Base-by-base conservation (phyloP, 1,140 invertebrate species). In the Heterodera schachtii region DNA sequence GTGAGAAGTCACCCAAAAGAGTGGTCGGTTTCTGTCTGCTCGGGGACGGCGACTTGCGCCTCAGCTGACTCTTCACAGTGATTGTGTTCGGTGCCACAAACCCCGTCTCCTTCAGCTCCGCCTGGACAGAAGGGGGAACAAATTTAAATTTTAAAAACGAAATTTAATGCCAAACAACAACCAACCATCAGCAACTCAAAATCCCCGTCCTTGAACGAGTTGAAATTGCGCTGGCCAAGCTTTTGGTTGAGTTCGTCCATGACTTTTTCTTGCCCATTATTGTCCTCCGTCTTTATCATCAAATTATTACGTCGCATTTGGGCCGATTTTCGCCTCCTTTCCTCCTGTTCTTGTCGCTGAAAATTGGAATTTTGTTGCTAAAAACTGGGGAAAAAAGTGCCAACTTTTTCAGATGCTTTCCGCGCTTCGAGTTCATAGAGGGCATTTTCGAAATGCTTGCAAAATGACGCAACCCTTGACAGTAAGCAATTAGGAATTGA, bases 381-480 rank as follows among this genome's bases (percentile, higher is more conserved):
- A n/a, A 5, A 16, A 4, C 19, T 16, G 11, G 19, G 19, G 57
- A 9, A 49, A 60, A 60, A 60, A 60, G 16, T 60, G 57, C 16
- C 57, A 60, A 60, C 57, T 19, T 60, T 60, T 19, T 60, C 57
- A 3, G 57, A 60, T 19, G 57, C 57, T 60, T 60, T 60, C 19
- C 16, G n/a, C n/a, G n/a, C n/a, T 43, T 84, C 82, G 71, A 83
- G 70, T 44, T 83, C 82, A 6, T 16, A 69, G 11, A 49, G 47
- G 46, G 82, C 82, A 43, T 71, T 80, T 69, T 83, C 75, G 67
- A 83, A 83, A 69, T 83, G 74, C 47, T 80, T 83, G 19, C 66
- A 82, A 70, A 83, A 83, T 31, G 82, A 49, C 16, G 82, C 64
- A 49, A 83, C 85, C 19, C 83, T 52, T 64, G 49, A 21, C 11